Percentiles rank a stretch among this genome's conserved stretches.
Conservation (phyloP, 2,888 invertebrate species). For the Hypomecis punctinalis region DNA sequence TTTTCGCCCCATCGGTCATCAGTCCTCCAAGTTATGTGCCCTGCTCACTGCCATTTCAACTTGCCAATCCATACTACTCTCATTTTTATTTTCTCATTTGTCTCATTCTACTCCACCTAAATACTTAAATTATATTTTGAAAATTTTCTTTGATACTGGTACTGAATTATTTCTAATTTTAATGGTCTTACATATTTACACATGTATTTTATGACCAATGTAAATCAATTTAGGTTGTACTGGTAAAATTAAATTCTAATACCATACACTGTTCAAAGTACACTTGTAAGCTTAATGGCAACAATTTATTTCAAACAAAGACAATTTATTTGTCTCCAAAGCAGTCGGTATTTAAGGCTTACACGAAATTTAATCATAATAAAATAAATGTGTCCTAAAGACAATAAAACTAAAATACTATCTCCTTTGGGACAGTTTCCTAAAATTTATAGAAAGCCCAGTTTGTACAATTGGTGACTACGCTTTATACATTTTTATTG, state of each 20-base stretch:
- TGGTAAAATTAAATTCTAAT: not conserved
- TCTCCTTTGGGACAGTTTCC: constrained; percentile 9
- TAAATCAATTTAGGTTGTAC: not conserved
- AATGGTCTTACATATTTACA: too few species aligned
- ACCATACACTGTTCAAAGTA: not conserved
- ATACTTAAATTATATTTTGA: too few species aligned
- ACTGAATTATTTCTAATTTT: too few species aligned
- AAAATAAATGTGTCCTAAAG: constrained; percentile 12
- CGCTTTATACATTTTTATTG: constrained; percentile 27
- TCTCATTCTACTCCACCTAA: too few species aligned
- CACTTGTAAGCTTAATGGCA: not conserved
- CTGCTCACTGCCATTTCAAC: too few species aligned
- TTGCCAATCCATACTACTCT: too few species aligned
- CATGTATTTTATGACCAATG: too few species aligned
- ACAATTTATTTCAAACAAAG: constrained; percentile 1
- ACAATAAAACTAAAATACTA: constrained; percentile 22
- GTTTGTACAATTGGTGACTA: constrained; percentile 24
- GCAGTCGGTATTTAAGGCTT: not conserved
- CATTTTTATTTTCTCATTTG: too few species aligned
- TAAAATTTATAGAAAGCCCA: constrained; percentile 22
- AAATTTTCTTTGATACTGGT: too few species aligned
- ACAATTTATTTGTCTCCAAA: constrained; percentile 11
- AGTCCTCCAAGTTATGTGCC: too few species aligned
- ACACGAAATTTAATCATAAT: constrained; percentile 20
- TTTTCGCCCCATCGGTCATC: too few species aligned